Percentiles rank a stretch among this genome's conserved stretches.
Evolutionary conservation across 2,888 invertebrate species (phyloP).

Genomic region (Caenorhabditis angaria): DNA sequence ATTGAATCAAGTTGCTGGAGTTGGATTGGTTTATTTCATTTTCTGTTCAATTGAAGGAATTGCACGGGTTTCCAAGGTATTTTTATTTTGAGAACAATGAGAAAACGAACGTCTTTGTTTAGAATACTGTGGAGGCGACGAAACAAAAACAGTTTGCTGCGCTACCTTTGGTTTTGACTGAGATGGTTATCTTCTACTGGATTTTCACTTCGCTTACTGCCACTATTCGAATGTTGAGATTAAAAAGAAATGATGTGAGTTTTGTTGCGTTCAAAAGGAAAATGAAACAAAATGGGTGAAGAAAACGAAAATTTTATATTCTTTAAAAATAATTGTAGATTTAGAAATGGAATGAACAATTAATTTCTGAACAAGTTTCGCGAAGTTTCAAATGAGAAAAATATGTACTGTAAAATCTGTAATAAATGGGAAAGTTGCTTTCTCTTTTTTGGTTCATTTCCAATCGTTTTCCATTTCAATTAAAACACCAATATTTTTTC

Average conservation of each 20-base stretch:
- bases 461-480: too few relatives aligned
- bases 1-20: slow-evolving; percentile 86
- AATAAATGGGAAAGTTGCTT: too few relatives aligned
- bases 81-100: background rate
- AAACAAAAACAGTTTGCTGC: slow-evolving; percentile 82
- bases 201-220: slow-evolving; percentile 80
- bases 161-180: slow-evolving; percentile 86
- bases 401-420: too few relatives aligned
- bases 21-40: slow-evolving; percentile 84
- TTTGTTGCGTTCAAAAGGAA: too few relatives aligned
- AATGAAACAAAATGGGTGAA: too few relatives aligned
- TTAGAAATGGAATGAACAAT: too few relatives aligned
- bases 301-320: too few relatives aligned
- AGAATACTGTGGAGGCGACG: slow-evolving; percentile 75
- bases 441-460: too few relatives aligned
- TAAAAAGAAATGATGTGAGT: slow-evolving; percentile 85
- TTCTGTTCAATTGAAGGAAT: slow-evolving; percentile 88
- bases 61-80: slow-evolving; percentile 79
- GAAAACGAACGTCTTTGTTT: slow-evolving; percentile 10
- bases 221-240: slow-evolving; percentile 86
- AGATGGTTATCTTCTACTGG: slow-evolving; percentile 83
- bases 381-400: too few relatives aligned
- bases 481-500: too few relatives aligned
- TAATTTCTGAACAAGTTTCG: too few relatives aligned
- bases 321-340: too few relatives aligned